Evolutionary conservation across 2,888 invertebrate genomes (phyloP).

Genomic region (Epistrophe grossulariae): DNA sequence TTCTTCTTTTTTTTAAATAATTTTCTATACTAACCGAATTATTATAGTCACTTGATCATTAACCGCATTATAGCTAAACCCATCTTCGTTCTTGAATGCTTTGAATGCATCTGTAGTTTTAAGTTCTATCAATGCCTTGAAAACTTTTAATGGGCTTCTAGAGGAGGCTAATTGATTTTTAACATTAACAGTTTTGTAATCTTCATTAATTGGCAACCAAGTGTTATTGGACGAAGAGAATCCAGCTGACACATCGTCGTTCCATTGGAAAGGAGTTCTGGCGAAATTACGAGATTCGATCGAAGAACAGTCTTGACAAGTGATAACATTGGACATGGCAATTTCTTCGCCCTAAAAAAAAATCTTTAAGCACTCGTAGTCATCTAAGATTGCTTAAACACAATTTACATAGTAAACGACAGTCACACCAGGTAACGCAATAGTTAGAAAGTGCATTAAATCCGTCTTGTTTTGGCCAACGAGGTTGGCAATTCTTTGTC

Average conservation of each 20-base stretch:
- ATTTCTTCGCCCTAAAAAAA: constrained; percentile 87
- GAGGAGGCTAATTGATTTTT: constrained; percentile 84
- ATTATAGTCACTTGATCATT: constrained; percentile 80
- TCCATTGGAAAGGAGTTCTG: constrained; percentile 87
- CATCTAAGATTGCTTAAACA: no score
- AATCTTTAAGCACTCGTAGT: no score
- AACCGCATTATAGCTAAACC: constrained; percentile 80
- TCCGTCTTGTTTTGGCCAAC: not conserved
- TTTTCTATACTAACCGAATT: constrained; percentile 76
- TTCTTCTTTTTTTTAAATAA: no score
- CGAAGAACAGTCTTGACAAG: constrained; percentile 81
- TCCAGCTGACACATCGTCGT: constrained; percentile 84
- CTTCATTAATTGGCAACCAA: constrained; percentile 88
- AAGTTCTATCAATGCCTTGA: constrained; percentile 85
- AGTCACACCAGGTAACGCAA: not conserved
- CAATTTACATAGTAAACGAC: not conserved
- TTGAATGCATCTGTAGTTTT: constrained; percentile 83
- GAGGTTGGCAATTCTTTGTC: not conserved
- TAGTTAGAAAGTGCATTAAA: not conserved
- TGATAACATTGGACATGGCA: constrained; percentile 85
- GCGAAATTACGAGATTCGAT: constrained; percentile 85
- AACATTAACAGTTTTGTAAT: constrained; percentile 86
- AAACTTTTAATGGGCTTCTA: constrained; percentile 86
- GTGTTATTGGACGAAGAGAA: constrained; percentile 86
- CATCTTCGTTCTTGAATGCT: constrained; percentile 78